These are phyloP conservation scores for Drosophila bunnanda DNA, from an alignment of 2,888 invertebrate genomes.

Conservation along the genomic window DNA sequence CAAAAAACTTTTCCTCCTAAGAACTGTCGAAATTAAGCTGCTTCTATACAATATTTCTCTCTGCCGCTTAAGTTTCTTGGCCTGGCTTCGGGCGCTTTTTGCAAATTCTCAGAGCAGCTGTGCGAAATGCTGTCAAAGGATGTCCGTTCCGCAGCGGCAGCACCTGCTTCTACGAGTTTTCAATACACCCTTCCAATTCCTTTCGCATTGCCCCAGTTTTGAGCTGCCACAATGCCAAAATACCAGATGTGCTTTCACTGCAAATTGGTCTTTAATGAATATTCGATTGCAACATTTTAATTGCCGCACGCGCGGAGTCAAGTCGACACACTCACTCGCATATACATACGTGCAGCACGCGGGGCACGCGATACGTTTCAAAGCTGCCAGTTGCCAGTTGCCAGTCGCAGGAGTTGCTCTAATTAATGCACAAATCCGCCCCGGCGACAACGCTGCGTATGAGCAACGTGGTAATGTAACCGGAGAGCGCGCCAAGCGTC, in stretches of 20 bases:
- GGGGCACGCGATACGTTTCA: constrained; percentile 17
- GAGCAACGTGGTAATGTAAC: constrained; percentile 51
- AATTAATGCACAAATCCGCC: constrained; percentile 67
- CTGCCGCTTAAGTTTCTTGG: constrained; percentile 32
- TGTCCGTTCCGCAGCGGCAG: constrained; percentile 6
- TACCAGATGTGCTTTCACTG: constrained; percentile 49
- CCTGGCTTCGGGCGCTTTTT: constrained; percentile 58
- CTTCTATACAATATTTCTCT: constrained; percentile 13
- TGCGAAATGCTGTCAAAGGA: constrained; percentile 42
- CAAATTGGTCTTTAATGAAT: constrained; percentile 69
- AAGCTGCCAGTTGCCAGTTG: constrained; percentile 11
- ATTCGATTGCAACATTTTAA: constrained; percentile 67
- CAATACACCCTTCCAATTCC: not conserved
- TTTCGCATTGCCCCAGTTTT: not conserved
- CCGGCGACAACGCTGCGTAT: constrained; percentile 66
- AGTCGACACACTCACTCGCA: constrained; percentile 30
- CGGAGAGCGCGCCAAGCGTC: constrained; percentile 29
- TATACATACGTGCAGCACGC: constrained; percentile 19
- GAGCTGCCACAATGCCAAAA: constrained; percentile 39
- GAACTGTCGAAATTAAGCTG: constrained; percentile 20
- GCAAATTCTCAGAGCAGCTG: constrained; percentile 56
- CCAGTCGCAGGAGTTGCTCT: constrained; percentile 45
- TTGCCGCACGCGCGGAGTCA: constrained; percentile 36
- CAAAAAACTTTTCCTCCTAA: constrained; percentile 10
- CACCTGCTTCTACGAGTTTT: constrained; percentile 20